Percentiles rank a stretch among this genome's conserved stretches.
Evolutionary conservation across 2,113 vertebrate genomes (phyloP).

Genomic region (Caranx melampygus): DNA sequence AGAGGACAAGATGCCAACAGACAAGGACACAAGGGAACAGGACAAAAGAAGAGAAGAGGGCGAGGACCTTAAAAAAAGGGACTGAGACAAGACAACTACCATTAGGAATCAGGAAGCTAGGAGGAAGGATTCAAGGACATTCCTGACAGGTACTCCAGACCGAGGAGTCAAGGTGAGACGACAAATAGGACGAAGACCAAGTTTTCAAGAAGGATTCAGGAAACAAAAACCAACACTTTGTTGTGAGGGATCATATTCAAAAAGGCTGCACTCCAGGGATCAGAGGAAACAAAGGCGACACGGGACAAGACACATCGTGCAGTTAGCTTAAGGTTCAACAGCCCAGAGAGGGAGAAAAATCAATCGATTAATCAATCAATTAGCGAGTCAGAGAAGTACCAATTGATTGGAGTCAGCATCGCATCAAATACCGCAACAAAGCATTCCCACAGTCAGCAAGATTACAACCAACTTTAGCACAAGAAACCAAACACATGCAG

Average conservation of each 20-base stretch:
- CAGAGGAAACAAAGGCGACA: not conserved
- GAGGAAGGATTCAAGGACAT: slow-evolving; percentile 3
- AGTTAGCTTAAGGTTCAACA: slow-evolving; percentile 30
- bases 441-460: not conserved
- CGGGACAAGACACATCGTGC: slow-evolving; percentile 13
- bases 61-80: not conserved
- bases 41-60: slow-evolving; percentile 17
- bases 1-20: slow-evolving; percentile 22
- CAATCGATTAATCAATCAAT: not conserved
- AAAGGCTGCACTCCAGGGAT: not conserved
- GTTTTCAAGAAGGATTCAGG: slow-evolving; percentile 22
- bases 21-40: slow-evolving; percentile 18
- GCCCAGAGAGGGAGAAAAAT: slow-evolving; percentile 13
- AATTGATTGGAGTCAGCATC: slow-evolving; percentile 3
- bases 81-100: not conserved
- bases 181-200: slow-evolving; percentile 21
- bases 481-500: slow-evolving; percentile 5
- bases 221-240: slow-evolving; percentile 5
- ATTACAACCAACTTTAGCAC: not conserved
- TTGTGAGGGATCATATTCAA: not conserved
- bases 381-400: not conserved
- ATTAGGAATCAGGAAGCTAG: slow-evolving; percentile 2
- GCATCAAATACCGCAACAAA: not conserved
- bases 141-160: no score
- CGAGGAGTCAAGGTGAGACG: not conserved